Evolutionary conservation across 2,888 invertebrate genomes (phyloP).

Genomic region (Chouioia cunea): DNA sequence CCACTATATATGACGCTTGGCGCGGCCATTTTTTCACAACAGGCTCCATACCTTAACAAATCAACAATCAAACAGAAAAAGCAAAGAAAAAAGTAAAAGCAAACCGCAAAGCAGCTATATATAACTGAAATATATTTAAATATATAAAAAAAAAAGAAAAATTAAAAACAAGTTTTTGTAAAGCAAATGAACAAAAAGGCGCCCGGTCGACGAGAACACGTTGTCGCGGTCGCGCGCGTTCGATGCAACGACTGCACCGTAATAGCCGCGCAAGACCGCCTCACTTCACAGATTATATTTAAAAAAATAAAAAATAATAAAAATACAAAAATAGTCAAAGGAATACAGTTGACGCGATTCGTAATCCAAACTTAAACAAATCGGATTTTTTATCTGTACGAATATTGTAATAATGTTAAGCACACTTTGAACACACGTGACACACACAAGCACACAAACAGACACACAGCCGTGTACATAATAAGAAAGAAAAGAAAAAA

Average conservation of each 20-base stretch:
- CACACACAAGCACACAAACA: conserved; percentile 7
- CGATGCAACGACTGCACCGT: conserved; percentile 51
- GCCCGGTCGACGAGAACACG: conserved; percentile 42
- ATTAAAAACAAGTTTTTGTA: conserved; percentile 26
- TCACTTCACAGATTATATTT: conserved; percentile 42
- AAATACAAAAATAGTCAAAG: conserved; percentile 21
- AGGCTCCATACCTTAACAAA: conserved; percentile 66
- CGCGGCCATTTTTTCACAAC: conserved; percentile 51
- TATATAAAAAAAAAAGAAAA: conserved; percentile 61
- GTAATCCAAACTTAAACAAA: conserved; percentile 11
- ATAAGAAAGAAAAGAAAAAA: conserved; percentile 22
- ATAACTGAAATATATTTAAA: conserved; percentile 66
- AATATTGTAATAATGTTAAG: conserved; percentile 35
- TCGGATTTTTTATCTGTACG: conserved; percentile 42
- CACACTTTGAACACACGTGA: conserved; percentile 18
- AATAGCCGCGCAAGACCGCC: conserved; percentile 41
- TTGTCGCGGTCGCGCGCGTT: conserved; percentile 46
- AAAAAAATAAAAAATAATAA: conserved; percentile 39
- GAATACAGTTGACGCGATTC: conserved; percentile 6
- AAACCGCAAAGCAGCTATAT: conserved; percentile 64
- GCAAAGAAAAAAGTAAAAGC: conserved; percentile 25
- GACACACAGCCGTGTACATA: conserved; percentile 19
- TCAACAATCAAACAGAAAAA: conserved; percentile 65
- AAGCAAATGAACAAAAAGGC: conserved; percentile 25
- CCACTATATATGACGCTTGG: conserved; percentile 11